Base-by-base conservation (phyloP, 2,888 invertebrate genomes). In the Lamellibrachia columna region DNA sequence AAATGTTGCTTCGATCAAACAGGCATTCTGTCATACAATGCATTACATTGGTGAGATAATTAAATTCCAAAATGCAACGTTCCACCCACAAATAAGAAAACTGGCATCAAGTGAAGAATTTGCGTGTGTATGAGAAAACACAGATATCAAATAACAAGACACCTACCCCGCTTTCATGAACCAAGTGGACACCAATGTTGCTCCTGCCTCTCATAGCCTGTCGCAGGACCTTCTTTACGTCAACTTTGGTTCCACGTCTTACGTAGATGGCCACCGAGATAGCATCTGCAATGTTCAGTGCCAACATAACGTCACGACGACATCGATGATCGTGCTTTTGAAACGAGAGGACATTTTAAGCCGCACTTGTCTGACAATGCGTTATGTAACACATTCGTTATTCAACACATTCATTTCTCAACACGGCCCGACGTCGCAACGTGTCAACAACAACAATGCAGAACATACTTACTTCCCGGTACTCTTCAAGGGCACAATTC, bases 251-350 rank as follows among this genome's bases (percentile, higher is more conserved):
- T 75, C 75, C 75, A 22, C 15, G 15, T 22, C 75, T 75, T 22
- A 75, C 75, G 75, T 75, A 75, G 75, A 75, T 75, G 75, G 15
- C 75, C 75, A 75, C 75, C n/a, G 75, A 75, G 75, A 75, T 75
- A n/a, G 75, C 22, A 4, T 15, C 75, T 75, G 75, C 2, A 75
- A 75, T 22, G 75, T 22, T n/a, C 22, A 2, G 11, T 75, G 75
- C 3, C 7, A 55, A 55, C 9, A 9, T 9, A 1, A 55, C 75
- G 22, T 15, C 15, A 75, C 6, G 22, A 75, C 22, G n/a, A 75
- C 22, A 75, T 75, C 22, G 75, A 75, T 75, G 22, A 22, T 75
- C 75, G 75, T 22, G 75, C 22, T 75, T 1, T 75, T 1, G n/a
- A 6, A 75, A 75, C 75, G n/a, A 55, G 8, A 55, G 1, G 55